A percentile compares a stretch with the other conserved stretches of the same genome.
Evolutionary conservation across 2,888 invertebrate genomes (phyloP).

Genomic region (Rhamnusium bicolor): DNA sequence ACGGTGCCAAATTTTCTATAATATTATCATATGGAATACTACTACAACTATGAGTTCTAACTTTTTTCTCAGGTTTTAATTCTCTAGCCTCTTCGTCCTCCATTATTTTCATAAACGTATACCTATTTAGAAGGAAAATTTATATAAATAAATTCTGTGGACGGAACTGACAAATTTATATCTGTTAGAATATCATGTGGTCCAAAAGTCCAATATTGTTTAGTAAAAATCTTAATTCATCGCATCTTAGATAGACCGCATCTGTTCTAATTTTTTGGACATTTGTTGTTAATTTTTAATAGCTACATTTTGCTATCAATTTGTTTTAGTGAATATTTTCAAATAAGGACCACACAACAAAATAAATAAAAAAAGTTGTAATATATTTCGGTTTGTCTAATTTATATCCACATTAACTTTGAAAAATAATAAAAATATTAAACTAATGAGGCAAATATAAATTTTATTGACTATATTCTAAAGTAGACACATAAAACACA

Average conservation of each 20-base stretch:
- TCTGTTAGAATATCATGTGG: too few relatives aligned
- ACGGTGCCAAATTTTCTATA: slow-evolving; percentile 70
- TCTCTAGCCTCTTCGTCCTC: slow-evolving; percentile 57
- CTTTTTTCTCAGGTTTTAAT: slow-evolving; percentile 60
- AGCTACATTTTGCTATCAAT: not conserved
- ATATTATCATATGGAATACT: slow-evolving; percentile 70
- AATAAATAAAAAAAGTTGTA: too few relatives aligned
- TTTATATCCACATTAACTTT: too few relatives aligned
- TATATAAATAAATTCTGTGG: not conserved
- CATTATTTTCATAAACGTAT: slow-evolving; percentile 66
- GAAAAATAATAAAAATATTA: too few relatives aligned
- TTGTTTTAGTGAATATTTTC: not conserved
- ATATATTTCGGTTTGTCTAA: too few relatives aligned
- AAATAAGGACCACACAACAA: not conserved
- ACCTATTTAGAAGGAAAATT: slow-evolving; percentile 40
- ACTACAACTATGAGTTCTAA: slow-evolving; percentile 69
- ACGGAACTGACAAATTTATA: not conserved
- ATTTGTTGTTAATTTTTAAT: not conserved
- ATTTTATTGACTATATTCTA: too few relatives aligned
- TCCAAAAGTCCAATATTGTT: too few relatives aligned
- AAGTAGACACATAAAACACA: too few relatives aligned
- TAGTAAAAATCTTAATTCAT: too few relatives aligned
- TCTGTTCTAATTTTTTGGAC: too few relatives aligned
- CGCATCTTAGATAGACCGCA: too few relatives aligned
- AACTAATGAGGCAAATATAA: too few relatives aligned